phyloP scores from a whole-genome alignment of 2,888 invertebrate species.

The Rhabditophanes sp. region DNA sequence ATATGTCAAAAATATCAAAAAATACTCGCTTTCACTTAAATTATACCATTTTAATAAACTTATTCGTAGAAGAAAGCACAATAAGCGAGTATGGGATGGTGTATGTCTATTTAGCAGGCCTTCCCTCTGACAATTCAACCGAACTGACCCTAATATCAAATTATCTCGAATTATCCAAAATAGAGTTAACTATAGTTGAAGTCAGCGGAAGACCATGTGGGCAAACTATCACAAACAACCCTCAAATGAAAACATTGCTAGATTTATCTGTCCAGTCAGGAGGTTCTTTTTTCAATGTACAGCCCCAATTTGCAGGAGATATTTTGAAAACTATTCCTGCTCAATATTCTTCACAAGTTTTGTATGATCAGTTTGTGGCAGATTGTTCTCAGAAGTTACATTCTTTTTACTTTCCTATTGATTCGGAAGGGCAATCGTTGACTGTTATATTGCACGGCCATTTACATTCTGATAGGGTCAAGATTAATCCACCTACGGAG shows the following conservation, averaged over 20 bases:
- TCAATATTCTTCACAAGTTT: constrained; percentile 13
- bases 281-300: constrained; percentile 14
- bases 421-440: constrained; percentile 19
- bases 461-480: neutral
- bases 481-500: neutral
- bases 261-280: constrained; percentile 14
- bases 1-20: no score
- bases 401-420: constrained; percentile 24
- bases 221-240: constrained; percentile 8
- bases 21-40: no score
- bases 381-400: constrained; percentile 13
- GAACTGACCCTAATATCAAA: no score
- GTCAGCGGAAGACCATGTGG: constrained; percentile 20
- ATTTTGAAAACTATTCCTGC: constrained; percentile 18
- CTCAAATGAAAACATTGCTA: constrained; percentile 12
- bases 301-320: constrained; percentile 15
- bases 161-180: no score
- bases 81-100: no score
- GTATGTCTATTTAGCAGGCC: no score
- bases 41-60: no score
- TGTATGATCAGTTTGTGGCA: constrained; percentile 13
- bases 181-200: constrained; percentile 19
- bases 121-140: no score
- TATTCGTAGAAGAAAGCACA: no score
- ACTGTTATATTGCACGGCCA: constrained; percentile 13